phyloP scores from a whole-genome alignment of 2,797 vertebrate genomes.

The Pseudopleuronectes americanus region DNA sequence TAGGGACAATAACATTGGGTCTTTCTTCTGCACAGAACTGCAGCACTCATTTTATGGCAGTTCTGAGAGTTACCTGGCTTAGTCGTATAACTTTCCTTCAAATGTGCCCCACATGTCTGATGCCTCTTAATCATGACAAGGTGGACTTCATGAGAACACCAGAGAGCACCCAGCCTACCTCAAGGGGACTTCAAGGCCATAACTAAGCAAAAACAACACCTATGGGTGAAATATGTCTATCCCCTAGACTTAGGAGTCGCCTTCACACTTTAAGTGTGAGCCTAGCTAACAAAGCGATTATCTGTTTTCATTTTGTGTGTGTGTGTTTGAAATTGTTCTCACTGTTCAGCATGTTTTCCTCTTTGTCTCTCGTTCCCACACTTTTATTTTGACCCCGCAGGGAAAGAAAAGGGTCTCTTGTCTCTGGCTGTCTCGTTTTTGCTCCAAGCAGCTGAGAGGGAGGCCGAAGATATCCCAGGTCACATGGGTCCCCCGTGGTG shows the following conservation, averaged over 20 bases:
- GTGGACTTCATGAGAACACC: slow-evolving; percentile 61
- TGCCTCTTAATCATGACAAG: slow-evolving; percentile 64
- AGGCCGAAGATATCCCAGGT: slow-evolving; percentile 46
- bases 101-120: slow-evolving; percentile 60
- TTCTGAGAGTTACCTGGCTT: slow-evolving; percentile 49
- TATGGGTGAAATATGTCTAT: slow-evolving; percentile 42
- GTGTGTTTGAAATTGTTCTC: slow-evolving; percentile 4
- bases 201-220: slow-evolving; percentile 59
- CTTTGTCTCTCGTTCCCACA: slow-evolving; percentile 67
- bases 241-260: slow-evolving; percentile 32
- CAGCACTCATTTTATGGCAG: slow-evolving; percentile 38
- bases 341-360: slow-evolving; percentile 14
- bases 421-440: slow-evolving; percentile 26
- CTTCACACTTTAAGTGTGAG: slow-evolving; percentile 8
- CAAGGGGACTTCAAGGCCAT: slow-evolving; percentile 38
- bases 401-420: slow-evolving; percentile 54
- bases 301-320: slow-evolving; percentile 9
- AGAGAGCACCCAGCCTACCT: slow-evolving; percentile 28
- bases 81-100: slow-evolving; percentile 42
- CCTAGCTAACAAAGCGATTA: slow-evolving; percentile 36
- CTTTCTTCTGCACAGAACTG: slow-evolving; percentile 22
- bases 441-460: slow-evolving; percentile 59
- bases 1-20: neutral
- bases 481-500: slow-evolving; percentile 56
- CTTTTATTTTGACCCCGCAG: slow-evolving; percentile 52